A percentile compares a stretch with the other conserved stretches of the same genome.
Conservation (phyloP, 2,113 vertebrate species). For the Sylvilagus bachmani region DNA sequence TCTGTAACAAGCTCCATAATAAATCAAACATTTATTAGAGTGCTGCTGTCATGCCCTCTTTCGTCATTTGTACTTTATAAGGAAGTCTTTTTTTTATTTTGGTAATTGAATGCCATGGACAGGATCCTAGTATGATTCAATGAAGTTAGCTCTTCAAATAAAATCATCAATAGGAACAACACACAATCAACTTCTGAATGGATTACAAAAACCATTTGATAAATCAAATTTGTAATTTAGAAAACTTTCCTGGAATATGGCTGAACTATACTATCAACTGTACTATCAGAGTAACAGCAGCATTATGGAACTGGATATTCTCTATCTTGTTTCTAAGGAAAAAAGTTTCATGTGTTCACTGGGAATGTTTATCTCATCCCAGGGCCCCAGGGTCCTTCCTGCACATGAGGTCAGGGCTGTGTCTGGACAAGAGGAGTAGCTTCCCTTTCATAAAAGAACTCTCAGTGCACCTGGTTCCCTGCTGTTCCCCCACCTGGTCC, state of each 20-base stretch:
- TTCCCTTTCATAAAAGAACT: background rate
- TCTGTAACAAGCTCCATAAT: conserved; percentile 11
- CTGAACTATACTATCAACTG: background rate
- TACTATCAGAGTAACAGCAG: background rate
- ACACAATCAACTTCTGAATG: conserved; percentile 28
- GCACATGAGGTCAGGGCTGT: background rate
- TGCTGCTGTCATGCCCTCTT: background rate
- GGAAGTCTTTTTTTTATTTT: conserved; percentile 35
- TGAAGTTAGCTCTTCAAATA: background rate
- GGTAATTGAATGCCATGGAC: background rate
- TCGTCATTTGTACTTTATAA: conserved; percentile 39
- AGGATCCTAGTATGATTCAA: conserved; percentile 7
- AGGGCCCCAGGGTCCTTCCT: no score
- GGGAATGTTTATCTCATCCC: background rate
- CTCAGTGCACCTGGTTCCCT: background rate
- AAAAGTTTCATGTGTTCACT: background rate
- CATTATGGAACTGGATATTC: background rate
- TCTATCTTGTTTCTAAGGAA: background rate
- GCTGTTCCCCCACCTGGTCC: no score
- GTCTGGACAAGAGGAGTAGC: background rate
- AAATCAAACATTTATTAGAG: conserved; percentile 52
- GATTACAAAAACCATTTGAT: background rate
- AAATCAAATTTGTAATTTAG: background rate
- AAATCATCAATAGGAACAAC: background rate
- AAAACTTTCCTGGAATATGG: conserved; percentile 27